Evolutionary conservation across 2,888 invertebrate species (phyloP).

Genomic region (Ptycholaimellus sp.): DNA sequence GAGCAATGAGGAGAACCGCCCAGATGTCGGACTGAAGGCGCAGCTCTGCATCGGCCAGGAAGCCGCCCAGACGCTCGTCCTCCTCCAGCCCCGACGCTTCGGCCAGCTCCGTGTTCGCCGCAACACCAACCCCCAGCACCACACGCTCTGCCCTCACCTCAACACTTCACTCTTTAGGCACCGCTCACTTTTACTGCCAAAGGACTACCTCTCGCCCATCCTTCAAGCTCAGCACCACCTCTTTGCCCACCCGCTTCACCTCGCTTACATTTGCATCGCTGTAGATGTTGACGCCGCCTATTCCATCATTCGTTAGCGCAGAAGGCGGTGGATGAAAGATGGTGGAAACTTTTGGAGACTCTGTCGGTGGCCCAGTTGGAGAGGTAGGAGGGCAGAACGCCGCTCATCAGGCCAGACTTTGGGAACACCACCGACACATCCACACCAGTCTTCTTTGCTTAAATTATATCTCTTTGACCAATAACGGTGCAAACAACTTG

Average conservation of each 20-base stretch:
- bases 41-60: conserved; percentile 68
- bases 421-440: conserved; percentile 54
- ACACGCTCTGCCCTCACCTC: conserved; percentile 38
- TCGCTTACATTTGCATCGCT: neutral
- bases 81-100: conserved; percentile 49
- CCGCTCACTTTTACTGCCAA: too few species aligned
- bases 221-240: conserved; percentile 11
- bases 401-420: conserved; percentile 53
- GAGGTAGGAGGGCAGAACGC: conserved; percentile 62
- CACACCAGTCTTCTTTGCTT: conserved; percentile 12
- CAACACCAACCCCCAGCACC: conserved; percentile 57
- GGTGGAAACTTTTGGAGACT: conserved; percentile 35
- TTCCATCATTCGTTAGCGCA: conserved; percentile 1
- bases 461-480: neutral
- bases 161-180: too few species aligned
- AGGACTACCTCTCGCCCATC: conserved; percentile 16
- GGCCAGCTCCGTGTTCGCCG: conserved; percentile 55
- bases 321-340: too few species aligned
- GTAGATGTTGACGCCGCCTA: conserved; percentile 3
- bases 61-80: conserved; percentile 47
- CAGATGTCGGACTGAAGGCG: conserved; percentile 52
- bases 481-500: neutral
- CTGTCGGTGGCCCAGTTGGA: conserved; percentile 59
- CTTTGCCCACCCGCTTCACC: neutral
- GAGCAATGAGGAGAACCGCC: conserved; percentile 36